Evolutionary conservation across 2,113 vertebrate genomes (phyloP).

Genomic region (Tyrannus savana): DNA sequence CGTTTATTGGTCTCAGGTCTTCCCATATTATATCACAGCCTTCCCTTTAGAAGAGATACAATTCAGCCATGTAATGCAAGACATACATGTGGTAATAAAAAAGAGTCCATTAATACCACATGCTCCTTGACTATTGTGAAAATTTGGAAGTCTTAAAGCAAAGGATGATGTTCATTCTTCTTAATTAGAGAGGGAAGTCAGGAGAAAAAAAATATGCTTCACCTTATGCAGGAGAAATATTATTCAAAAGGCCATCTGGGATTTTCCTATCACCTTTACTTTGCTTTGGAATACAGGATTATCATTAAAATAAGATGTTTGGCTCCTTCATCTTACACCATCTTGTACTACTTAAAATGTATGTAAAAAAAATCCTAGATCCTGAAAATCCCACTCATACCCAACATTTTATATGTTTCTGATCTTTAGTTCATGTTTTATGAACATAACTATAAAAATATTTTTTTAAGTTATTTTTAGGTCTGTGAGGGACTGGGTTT

Average conservation of each 20-base stretch:
- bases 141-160: constrained; percentile 26
- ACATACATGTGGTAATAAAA: background rate
- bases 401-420: background rate
- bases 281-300: constrained; percentile 7
- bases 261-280: background rate
- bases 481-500: background rate
- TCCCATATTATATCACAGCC: background rate
- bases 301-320: constrained; percentile 55
- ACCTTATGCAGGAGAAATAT: background rate
- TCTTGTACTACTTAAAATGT: constrained; percentile 43
- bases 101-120: constrained; percentile 8
- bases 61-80: background rate
- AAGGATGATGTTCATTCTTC: constrained; percentile 15
- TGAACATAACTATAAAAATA: constrained; percentile 16
- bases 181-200: constrained; percentile 21
- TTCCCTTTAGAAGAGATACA: constrained; percentile 19
- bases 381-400: constrained; percentile 13
- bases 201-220: background rate
- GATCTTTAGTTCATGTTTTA: constrained; percentile 44
- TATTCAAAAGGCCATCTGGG: constrained; percentile 7
- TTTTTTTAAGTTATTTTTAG: background rate
- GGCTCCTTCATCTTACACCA: constrained; percentile 23
- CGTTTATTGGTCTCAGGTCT: background rate
- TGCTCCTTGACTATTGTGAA: background rate
- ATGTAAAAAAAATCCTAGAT: constrained; percentile 31